phyloP scores from a whole-genome alignment of 2,888 invertebrate genomes.

The Eupsilia transversa region DNA sequence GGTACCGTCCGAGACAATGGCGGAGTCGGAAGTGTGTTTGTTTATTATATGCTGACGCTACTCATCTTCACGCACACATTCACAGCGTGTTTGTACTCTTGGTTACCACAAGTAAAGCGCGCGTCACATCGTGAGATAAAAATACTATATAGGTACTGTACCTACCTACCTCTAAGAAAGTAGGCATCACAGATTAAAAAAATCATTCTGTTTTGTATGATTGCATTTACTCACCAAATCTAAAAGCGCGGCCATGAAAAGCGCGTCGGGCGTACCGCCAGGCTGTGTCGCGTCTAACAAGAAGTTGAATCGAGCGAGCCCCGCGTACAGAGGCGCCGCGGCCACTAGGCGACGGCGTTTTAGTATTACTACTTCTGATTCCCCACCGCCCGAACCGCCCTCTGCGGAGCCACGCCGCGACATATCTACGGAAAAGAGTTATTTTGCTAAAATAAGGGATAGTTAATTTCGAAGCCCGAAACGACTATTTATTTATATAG shows the following conservation, averaged over 20 bases:
- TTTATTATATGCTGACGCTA: no score
- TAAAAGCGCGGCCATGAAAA: conserved; percentile 97
- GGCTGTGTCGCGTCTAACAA: conserved; percentile 98
- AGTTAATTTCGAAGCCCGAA: not conserved
- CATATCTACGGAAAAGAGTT: conserved; percentile 75
- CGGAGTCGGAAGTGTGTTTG: no score
- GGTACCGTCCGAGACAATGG: no score
- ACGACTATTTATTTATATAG: not conserved
- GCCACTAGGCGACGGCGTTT: conserved; percentile 97
- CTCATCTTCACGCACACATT: no score
- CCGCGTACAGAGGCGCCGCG: conserved; percentile 94
- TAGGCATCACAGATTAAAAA: not conserved
- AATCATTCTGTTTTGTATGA: not conserved
- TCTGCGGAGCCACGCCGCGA: conserved; percentile 96
- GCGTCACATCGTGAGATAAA: no score
- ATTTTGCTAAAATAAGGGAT: not conserved
- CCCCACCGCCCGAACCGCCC: conserved; percentile 92
- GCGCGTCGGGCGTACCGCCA: conserved; percentile 98
- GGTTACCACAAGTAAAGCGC: no score
- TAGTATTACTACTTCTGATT: conserved; percentile 96
- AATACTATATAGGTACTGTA: not conserved
- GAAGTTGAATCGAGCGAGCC: conserved; percentile 97
- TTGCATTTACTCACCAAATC: conserved; percentile 93
- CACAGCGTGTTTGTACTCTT: no score
- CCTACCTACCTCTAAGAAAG: not conserved